Evolutionary conservation across 2,113 vertebrate species (phyloP).

Genomic region (Furnarius figulus): DNA sequence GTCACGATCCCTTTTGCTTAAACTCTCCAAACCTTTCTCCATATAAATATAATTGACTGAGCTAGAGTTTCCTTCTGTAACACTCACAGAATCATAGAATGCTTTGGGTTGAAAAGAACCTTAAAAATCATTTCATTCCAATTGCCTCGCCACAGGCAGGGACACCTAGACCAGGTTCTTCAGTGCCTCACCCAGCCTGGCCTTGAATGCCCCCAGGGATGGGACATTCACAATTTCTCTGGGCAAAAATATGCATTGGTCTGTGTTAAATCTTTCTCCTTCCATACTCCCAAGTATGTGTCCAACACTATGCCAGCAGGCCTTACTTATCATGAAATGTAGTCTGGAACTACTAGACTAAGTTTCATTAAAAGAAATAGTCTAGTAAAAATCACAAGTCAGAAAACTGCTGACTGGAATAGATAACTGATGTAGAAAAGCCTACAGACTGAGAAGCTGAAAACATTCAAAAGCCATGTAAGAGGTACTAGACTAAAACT

Average conservation of each 20-base stretch:
- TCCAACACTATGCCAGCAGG: neutral
- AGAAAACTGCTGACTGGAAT: fast-evolving
- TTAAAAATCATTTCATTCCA: neutral
- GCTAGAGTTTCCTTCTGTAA: neutral
- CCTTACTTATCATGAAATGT: neutral
- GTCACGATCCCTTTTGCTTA: neutral
- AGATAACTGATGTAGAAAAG: neutral
- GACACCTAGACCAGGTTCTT: neutral
- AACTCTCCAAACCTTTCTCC: neutral
- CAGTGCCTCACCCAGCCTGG: neutral
- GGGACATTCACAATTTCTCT: neutral
- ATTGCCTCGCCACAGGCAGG: too few species aligned
- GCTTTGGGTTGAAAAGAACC: neutral
- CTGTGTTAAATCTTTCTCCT: neutral
- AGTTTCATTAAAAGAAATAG: neutral
- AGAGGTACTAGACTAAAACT: neutral
- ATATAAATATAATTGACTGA: neutral
- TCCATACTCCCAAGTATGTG: fast-evolving
- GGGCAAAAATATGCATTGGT: fast-evolving
- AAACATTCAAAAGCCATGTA: neutral
- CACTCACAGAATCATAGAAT: neutral
- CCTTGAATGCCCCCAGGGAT: neutral
- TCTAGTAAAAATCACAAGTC: neutral
- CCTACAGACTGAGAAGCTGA: neutral
- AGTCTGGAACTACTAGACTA: neutral